Evolutionary conservation across 2,888 invertebrate species (phyloP).

Genomic region (Beris morrisii): DNA sequence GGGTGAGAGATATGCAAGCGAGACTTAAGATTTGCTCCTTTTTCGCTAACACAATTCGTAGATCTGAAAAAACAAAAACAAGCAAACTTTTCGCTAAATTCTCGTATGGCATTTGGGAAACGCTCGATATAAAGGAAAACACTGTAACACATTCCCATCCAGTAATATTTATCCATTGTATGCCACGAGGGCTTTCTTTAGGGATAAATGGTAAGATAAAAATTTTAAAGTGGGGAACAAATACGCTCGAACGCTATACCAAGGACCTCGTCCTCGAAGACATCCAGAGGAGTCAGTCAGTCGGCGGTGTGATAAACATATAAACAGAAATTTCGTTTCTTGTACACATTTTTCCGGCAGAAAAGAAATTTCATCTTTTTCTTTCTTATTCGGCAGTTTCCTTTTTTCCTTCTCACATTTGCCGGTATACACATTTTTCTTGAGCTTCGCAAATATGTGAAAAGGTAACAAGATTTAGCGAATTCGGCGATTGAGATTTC

Average conservation of each 20-base stretch:
- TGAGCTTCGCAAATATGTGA: constrained; percentile 28
- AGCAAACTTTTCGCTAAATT: too few relatives aligned
- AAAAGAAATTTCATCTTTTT: too few relatives aligned
- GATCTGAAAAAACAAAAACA: too few relatives aligned
- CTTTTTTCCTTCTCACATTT: constrained; percentile 4
- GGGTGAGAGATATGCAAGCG: too few relatives aligned
- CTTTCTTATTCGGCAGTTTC: not conserved
- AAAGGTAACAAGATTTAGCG: constrained; percentile 27
- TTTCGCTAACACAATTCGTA: too few relatives aligned
- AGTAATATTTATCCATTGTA: constrained; percentile 28
- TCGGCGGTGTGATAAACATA: too few relatives aligned
- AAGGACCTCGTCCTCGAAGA: too few relatives aligned
- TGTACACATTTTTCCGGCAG: too few relatives aligned
- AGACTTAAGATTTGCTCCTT: too few relatives aligned
- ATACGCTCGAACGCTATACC: not conserved
- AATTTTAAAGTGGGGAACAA: constrained; percentile 29
- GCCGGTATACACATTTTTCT: constrained; percentile 1
- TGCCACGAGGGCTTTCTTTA: constrained; percentile 27
- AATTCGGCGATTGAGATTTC: constrained; percentile 19
- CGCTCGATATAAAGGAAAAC: not conserved
- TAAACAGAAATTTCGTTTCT: too few relatives aligned
- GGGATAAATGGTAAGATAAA: constrained; percentile 32
- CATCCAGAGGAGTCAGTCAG: too few relatives aligned
- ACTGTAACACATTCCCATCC: constrained; percentile 29
- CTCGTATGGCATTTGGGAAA: too few relatives aligned